These are phyloP conservation scores for Ophion ventricosus DNA, from an alignment of 2,888 invertebrate genomes.

Conservation along the genomic window DNA sequence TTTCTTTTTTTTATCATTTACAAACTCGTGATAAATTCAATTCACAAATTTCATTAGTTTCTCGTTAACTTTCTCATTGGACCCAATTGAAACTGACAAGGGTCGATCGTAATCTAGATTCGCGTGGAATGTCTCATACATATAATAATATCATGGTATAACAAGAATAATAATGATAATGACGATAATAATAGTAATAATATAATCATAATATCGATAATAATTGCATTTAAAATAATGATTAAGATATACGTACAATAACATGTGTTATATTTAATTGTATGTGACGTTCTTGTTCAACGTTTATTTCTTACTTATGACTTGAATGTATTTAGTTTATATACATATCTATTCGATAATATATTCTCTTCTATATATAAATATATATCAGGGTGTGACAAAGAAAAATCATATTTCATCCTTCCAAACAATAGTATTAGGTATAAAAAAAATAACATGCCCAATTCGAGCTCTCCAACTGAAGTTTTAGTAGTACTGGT, in stretches of 20 bases:
- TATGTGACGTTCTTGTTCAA: constrained; percentile 42
- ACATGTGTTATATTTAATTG: constrained; percentile 43
- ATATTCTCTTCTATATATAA: constrained; percentile 10
- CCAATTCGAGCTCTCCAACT: too few relatives aligned
- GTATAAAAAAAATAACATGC: too few relatives aligned
- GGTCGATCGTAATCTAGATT: too few relatives aligned
- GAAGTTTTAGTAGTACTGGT: too few relatives aligned
- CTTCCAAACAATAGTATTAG: too few relatives aligned
- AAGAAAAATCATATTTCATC: neutral
- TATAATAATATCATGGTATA: constrained; percentile 37
- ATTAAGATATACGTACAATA: constrained; percentile 53
- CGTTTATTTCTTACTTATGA: constrained; percentile 26
- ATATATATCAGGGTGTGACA: neutral
- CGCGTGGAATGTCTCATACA: neutral
- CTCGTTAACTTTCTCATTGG: too few relatives aligned
- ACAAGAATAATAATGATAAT: constrained; percentile 27
- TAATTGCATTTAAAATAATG: constrained; percentile 8
- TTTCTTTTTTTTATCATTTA: too few relatives aligned
- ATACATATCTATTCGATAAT: constrained; percentile 46
- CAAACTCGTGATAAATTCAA: too few relatives aligned
- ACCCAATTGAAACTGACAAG: too few relatives aligned
- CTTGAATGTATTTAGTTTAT: constrained; percentile 53
- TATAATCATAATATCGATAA: constrained; percentile 36
- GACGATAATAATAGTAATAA: constrained; percentile 40
- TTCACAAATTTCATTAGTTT: too few relatives aligned